Base-by-base conservation (phyloP, 2,113 vertebrate genomes). In the Aegotheles bennettii region DNA sequence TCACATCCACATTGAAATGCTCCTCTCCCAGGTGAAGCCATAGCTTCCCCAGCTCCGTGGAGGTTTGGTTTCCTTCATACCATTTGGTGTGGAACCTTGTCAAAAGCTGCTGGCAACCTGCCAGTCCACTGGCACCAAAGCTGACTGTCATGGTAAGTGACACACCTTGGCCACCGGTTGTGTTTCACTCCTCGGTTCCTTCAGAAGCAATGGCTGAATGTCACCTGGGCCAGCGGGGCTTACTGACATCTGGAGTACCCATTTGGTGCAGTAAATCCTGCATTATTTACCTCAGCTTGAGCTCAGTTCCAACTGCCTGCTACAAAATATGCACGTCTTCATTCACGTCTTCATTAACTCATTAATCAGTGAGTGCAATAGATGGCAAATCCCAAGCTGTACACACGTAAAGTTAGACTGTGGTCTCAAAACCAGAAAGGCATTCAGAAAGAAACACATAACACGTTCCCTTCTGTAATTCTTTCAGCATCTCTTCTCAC, bases 321-420 rank as follows among this genome's bases (percentile, higher is more conserved):
- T 68, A 17, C 35, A 43, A 60, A 42, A 65, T 48, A 48, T 18
- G 28, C 31, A 69, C 9, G 4, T 28, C 25, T 87, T 69, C 61
- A 28, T 19, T 28, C 11, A n/a, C 3, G 10, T 6, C 40, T 65
- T 75, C 33, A 36, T 21, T 6, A 48, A 35, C n/a, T n/a, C n/a
- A n/a, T n/a, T n/a, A 65, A 64, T n/a, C 56, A 70, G 2, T 28
- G 26, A 43, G 43, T 24, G 56, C 56, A 43, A 23, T 1, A 31
- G n/a, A 50, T 15, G 16, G 50, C 54, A 85, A 77, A 78, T 74
- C 40, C 54, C 4, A 6, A 94, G 33, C 38, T 78, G 16, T 24
- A 35, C 3, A 5, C 17, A 17, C 7, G 0, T 10, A 54, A 8
- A 23, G 45, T 35, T 28, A 90, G 23, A 51, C 20, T 1, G 0